Conservation (phyloP, 2,888 invertebrate genomes). For the Hoplodrina ambigua region DNA sequence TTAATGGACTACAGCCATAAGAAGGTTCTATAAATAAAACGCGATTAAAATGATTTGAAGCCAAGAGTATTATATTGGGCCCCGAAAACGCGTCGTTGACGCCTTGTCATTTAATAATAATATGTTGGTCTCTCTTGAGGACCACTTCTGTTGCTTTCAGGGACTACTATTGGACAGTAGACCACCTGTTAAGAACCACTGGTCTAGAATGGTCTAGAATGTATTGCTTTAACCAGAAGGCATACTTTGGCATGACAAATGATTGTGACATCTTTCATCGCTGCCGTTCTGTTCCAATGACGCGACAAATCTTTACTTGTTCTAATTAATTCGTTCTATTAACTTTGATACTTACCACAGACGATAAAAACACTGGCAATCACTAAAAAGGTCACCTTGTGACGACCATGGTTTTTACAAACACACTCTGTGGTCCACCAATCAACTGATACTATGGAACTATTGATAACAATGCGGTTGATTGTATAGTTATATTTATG, state of each 20-base stretch:
- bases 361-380: constrained; percentile 37
- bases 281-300: background rate
- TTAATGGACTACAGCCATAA: no score
- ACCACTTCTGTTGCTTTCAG: no score
- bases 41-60: no score
- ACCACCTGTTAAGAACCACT: no score
- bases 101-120: no score
- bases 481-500: background rate
- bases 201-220: no score
- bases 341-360: constrained; percentile 26
- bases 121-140: no score
- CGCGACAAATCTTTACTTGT: background rate
- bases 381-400: constrained; percentile 58
- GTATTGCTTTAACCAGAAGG: no score
- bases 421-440: constrained; percentile 29
- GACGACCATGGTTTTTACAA: constrained; percentile 61
- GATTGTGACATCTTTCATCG: background rate
- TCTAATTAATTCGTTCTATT: constrained; percentile 38
- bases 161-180: no score
- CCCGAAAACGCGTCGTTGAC: no score
- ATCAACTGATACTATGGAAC: constrained; percentile 47
- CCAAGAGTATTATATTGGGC: no score
- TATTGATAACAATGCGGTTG: constrained; percentile 18
- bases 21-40: no score
- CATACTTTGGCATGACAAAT: background rate